phyloP scores from a whole-genome alignment of 2,888 invertebrate species.

The Agrotis ipsilon region DNA sequence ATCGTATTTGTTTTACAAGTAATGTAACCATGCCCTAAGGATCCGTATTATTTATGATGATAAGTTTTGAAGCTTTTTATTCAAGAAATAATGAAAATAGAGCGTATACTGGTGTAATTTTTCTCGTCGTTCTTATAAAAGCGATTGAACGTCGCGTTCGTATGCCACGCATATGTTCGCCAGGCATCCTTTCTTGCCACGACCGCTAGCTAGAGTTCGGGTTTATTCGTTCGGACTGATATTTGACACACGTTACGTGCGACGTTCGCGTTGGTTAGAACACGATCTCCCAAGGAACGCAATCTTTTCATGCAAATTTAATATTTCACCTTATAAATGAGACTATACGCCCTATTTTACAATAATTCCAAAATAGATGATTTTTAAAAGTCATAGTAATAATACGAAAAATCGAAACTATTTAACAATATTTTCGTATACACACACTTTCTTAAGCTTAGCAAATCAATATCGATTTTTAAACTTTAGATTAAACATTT shows the following conservation, averaged over 20 bases:
- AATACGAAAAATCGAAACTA: constrained; percentile 41
- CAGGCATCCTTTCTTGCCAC: too few relatives aligned
- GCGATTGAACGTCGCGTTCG: too few relatives aligned
- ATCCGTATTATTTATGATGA: constrained; percentile 30
- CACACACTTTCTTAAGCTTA: constrained; percentile 60
- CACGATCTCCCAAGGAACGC: neutral
- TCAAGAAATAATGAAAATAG: neutral
- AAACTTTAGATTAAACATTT: constrained; percentile 44
- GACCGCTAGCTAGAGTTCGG: too few relatives aligned
- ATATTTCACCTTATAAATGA: neutral
- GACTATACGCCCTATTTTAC: neutral
- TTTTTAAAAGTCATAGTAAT: neutral
- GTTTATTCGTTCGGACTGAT: too few relatives aligned
- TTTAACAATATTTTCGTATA: constrained; percentile 58
- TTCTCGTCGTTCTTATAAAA: too few relatives aligned
- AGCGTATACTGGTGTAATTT: too few relatives aligned
- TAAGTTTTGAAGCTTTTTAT: neutral
- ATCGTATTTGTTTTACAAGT: constrained; percentile 7
- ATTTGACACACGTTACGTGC: too few relatives aligned
- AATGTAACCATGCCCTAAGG: constrained; percentile 40
- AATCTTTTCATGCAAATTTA: neutral
- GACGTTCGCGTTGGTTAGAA: too few relatives aligned
- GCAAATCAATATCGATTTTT: constrained; percentile 47
- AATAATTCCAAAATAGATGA: neutral
- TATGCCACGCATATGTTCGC: too few relatives aligned